Evolutionary conservation across 2,888 invertebrate genomes (phyloP).

Genomic region (Caradrina clavipalpis): DNA sequence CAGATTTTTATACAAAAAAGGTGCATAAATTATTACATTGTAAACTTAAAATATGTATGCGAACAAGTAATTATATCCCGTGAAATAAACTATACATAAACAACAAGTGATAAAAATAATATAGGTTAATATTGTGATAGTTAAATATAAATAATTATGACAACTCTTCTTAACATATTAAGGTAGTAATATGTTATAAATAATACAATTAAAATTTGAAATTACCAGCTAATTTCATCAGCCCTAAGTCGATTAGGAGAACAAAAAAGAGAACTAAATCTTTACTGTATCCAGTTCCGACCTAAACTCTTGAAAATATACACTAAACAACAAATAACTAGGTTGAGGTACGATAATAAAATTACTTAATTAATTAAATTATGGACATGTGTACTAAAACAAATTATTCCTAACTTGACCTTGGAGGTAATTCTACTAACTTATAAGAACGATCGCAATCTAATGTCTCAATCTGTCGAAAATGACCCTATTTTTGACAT

Average conservation of each 20-base stretch:
- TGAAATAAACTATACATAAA: conserved; percentile 46
- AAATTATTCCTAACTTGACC: neutral
- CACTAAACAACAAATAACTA: conserved; percentile 27
- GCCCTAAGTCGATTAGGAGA: neutral
- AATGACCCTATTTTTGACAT: too few relatives aligned
- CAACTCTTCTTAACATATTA: conserved; percentile 19
- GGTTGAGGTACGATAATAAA: conserved; percentile 20
- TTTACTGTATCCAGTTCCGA: neutral
- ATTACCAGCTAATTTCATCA: conserved; percentile 9
- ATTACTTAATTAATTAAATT: conserved; percentile 17
- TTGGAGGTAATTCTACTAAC: neutral
- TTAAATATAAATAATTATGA: conserved; percentile 34
- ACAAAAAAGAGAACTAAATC: neutral
- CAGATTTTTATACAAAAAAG: conserved; percentile 35
- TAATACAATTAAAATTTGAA: conserved; percentile 17
- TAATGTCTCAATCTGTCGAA: too few relatives aligned
- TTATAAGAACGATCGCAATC: too few relatives aligned
- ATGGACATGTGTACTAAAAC: conserved; percentile 13
- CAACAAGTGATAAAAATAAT: conserved; percentile 46
- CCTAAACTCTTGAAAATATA: conserved; percentile 7
- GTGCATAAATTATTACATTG: conserved; percentile 22
- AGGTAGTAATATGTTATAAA: conserved; percentile 1
- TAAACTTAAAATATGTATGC: conserved; percentile 34
- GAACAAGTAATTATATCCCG: conserved; percentile 41
- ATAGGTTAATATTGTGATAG: conserved; percentile 48